Base-by-base conservation (phyloP, 2,797 vertebrate species). In the Cyprinodon diabolis region DNA sequence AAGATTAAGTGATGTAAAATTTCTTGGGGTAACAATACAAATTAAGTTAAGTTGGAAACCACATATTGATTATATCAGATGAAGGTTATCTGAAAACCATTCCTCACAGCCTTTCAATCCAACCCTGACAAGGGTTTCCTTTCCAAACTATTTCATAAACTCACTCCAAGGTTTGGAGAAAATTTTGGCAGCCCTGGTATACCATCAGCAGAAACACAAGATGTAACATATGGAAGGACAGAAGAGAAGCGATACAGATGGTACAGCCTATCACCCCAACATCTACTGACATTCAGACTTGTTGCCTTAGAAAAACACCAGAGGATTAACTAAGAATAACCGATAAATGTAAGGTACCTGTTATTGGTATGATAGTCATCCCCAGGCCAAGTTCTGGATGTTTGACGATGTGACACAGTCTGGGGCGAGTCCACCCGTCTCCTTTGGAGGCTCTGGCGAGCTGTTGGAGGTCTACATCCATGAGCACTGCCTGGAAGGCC, bases 401-500 rank as follows among this genome's bases (percentile, higher is more conserved):
- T 89, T 91, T 94, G 0, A 54, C 81, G 74, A 99, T 3, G 71
- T 96, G 93, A 91, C 96, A 98, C 75, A 98, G 92, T 72, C 95
- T 93, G 0, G 98, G 96, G 76, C 93, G 93, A 74, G 94, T 83
- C 72, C 93, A 94, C 40, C 12, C 8, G 35, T 81, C 93, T 66
- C 92, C 95, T 73, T 84, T 90, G 81, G 76, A 84, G 78, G 77
- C 55, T 43, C 60, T 77, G 54, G 85, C 81, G 19, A 95, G 71
- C 7, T 6, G 77, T 79, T 84, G 84, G 9, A 95, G 71, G 74
- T 95, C 91, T 30, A 79, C 82, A 51, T 87, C 90, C 55, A 86
- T 80, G 43, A 90, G 87, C 55, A 89, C 79, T 0, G 92, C 93
- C 77, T 93, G 65, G 6, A 76, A 25, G 60, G 15, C 77, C 1